phyloP scores from a whole-genome alignment of 2,113 vertebrate genomes.

The Ictalurus punctatus region DNA sequence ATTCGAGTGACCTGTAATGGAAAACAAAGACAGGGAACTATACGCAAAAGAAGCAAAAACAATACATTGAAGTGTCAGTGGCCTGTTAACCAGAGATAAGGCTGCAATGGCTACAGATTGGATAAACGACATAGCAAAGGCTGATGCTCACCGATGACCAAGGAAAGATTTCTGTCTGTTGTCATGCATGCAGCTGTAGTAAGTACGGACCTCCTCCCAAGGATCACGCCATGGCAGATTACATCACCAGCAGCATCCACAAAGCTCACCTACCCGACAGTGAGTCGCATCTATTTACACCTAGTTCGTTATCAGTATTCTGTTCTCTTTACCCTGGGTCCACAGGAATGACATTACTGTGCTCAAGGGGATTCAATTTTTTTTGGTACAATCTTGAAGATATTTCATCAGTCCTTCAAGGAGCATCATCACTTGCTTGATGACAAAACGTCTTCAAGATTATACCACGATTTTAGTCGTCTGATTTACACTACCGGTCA shows the following conservation, averaged over 20 bases:
- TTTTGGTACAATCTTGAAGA: background rate
- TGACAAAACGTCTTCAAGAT: background rate
- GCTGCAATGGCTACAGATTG: background rate
- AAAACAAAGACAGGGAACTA: background rate
- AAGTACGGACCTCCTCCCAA: constrained; percentile 75
- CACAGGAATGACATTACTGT: background rate
- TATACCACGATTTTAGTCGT: background rate
- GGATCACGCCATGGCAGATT: constrained; percentile 80
- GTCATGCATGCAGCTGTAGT: constrained; percentile 79
- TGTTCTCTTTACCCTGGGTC: background rate
- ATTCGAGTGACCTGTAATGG: background rate
- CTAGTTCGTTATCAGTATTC: background rate
- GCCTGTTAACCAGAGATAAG: background rate
- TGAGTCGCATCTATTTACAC: background rate
- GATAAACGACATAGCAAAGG: background rate
- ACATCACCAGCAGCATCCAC: constrained; percentile 61
- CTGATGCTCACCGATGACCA: constrained; percentile 67
- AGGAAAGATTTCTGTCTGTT: constrained; percentile 51
- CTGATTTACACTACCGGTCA: too few species aligned
- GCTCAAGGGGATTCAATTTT: background rate
- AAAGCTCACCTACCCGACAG: constrained; percentile 70
- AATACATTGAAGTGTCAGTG: background rate
- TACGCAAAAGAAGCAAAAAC: background rate
- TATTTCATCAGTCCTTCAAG: background rate
- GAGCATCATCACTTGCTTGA: background rate